Percentiles rank a stretch among this genome's conserved stretches.
phyloP scores from a whole-genome alignment of 2,888 invertebrate species.

The Orchesellides sinensis region DNA sequence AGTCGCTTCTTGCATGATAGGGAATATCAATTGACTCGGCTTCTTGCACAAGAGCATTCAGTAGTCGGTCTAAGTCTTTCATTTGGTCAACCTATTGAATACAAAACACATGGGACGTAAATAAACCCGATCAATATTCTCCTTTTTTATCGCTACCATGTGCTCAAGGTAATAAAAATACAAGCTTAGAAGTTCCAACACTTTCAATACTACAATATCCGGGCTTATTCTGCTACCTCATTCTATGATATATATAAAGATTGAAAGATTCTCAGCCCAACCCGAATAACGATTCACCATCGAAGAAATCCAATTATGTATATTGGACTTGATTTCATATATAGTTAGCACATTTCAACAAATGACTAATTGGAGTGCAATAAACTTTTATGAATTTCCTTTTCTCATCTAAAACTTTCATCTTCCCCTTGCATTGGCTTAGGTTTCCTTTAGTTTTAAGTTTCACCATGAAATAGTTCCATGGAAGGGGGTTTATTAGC shows the following conservation, averaged over 20 bases:
- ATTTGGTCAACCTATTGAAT: conserved; percentile 71
- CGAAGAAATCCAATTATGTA: too few species aligned
- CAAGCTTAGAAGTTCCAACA: background rate
- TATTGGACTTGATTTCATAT: conserved; percentile 54
- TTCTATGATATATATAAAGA: background rate
- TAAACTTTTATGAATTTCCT: conserved; percentile 37
- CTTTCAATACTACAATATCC: background rate
- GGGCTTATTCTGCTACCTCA: background rate
- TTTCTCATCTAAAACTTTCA: background rate
- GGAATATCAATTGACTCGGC: conserved; percentile 78
- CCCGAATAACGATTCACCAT: too few species aligned
- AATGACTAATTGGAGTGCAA: conserved; percentile 46
- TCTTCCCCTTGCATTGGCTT: background rate
- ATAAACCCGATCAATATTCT: conserved; percentile 3
- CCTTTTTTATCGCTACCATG: background rate
- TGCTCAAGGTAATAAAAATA: background rate
- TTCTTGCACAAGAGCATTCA: conserved; percentile 73
- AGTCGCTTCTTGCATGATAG: conserved; percentile 93
- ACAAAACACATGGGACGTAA: too few species aligned
- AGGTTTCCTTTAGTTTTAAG: background rate
- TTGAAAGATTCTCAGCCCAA: conserved; percentile 48
- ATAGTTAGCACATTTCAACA: conserved; percentile 51
- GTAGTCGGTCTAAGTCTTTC: conserved; percentile 74
- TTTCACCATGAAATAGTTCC: too few species aligned
- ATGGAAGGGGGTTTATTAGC: too few species aligned